Evolutionary conservation across 2,113 vertebrate genomes (phyloP), one percentile per base, ranked within the genome.

Genomic region (Chaetura pelagica): DNA sequence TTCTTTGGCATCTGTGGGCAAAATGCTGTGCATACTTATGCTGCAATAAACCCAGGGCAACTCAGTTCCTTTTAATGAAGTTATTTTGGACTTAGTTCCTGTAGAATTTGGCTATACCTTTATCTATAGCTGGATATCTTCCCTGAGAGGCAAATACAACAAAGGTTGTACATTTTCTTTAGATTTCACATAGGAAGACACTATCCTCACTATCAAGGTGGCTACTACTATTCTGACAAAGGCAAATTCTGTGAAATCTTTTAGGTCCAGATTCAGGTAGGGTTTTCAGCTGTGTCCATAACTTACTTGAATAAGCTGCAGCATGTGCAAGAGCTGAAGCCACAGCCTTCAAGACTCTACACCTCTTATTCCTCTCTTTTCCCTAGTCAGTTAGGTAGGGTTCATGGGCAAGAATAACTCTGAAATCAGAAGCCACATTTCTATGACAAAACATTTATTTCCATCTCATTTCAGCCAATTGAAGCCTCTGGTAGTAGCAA

Each of bases 21-120:
- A 96, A 95, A 96, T 92, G 59, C 90, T 94, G 68, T 71, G 80
- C 88, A 90, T 86, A 72, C 54, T 92, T 93, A 83, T 6, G 32
- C 55, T 94, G 18, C 67, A 93, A 19, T 79, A 97, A 96, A 94
- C 61, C 35, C 32, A 76, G 87, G 91, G 89, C 77, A 93, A 91
- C 59, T 89, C 83, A 26, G 58, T 87, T 93, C 49, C 42, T 87
- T 95, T 94, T 93, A 93, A 92, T 93, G 55, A 93, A 96, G 57
- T 84, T 96, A 72, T 86, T 96, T 93, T 97, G 80, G 83, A 80
- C 46, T 90, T 89, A 48, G 67, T 87, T 95, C 85, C 68, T 21
- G 58, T 88, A 49, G 63, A 88, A 63, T 95, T 95, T 93, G 82
- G 86, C 87, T 90, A 46, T 61, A 77, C 34, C 20, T 67, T 89